Base-by-base conservation (phyloP, 2,888 invertebrate species). In the Agrenia bidenticulata region DNA sequence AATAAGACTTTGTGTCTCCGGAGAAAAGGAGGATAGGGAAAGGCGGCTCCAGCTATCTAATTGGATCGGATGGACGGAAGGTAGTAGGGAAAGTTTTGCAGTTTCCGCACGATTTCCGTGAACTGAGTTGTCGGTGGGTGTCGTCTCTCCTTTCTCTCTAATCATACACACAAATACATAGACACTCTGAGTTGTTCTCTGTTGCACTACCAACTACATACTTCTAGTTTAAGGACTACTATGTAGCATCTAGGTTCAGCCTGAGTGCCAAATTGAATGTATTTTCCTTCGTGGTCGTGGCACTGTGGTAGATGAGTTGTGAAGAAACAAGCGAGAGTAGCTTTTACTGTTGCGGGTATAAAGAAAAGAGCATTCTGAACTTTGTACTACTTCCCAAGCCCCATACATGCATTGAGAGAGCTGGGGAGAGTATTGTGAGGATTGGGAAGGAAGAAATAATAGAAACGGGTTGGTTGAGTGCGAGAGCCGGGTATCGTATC, bases 71-170 rank as follows among this genome's bases (percentile, higher is more conserved):
- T 70, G 67, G 72, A 67, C 74, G 74, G 74, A 74, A 74, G 72
- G 74, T 74, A 74, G 70, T 72, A 71, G 72, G 72, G 71, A 74
- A 74, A 73, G 73, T 73, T 72, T 74, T 73, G 73, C 68, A 74
- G 74, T 74, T 74, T 74, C 74, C 73, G 73, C 73, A 75, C 70
- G 74, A 75, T 75, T 75, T 75, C 72, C 74, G 72, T 66, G 57
- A 50, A 59, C 42, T 42, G 26, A 21, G 41, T 41, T 27, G 27
- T 37, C 32, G 32, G 32, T 51, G 32, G 55, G 55, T 55, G 55
- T 55, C 55, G 55, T 55, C 32, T 5, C 5, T 9, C 2, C 55
- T 55, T 67, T 61, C 61, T 15, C 39, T 15, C 15, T 45, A 19
- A 17, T 17, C 5, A 17, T 19, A 45, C 45, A 45, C 45, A 45